Percentiles rank a stretch among this genome's conserved stretches.
Conservation (phyloP, 2,888 invertebrate species). For the Mimachlamys varia region DNA sequence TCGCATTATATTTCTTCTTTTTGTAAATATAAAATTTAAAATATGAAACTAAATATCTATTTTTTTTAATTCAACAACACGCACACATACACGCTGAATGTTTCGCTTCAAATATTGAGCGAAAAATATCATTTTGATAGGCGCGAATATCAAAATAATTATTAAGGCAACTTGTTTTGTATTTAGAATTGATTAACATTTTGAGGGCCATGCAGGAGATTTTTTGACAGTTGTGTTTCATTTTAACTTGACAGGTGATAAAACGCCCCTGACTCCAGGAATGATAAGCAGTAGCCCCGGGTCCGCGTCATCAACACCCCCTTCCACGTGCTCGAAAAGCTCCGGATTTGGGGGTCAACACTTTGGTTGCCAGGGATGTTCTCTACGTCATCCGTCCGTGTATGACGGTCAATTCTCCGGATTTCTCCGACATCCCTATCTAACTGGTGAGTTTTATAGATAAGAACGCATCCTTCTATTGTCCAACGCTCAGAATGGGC, state of each 20-base stretch:
- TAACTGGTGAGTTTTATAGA: conserved; percentile 66
- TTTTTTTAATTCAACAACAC: no score
- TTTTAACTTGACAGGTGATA: conserved; percentile 37
- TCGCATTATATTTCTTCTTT: no score
- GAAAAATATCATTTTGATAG: background rate
- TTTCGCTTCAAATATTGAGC: no score
- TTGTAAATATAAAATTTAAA: no score
- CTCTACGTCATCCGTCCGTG: conserved; percentile 67
- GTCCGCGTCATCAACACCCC: conserved; percentile 49
- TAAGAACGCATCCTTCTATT: background rate
- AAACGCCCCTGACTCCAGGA: background rate
- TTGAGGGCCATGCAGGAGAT: no score
- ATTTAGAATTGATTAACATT: no score
- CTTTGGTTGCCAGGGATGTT: conserved; percentile 67
- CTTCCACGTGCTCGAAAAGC: conserved; percentile 54
- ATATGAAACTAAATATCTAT: no score
- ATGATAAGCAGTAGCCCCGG: background rate
- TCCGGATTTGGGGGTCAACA: conserved; percentile 57
- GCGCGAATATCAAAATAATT: no score
- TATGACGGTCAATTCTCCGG: conserved; percentile 73
- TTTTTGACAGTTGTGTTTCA: no score
- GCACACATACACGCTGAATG: no score
- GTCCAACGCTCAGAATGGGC: background rate
- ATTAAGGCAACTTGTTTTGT: no score
- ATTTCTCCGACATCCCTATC: conserved; percentile 73